phyloP scores from a whole-genome alignment of 2,888 invertebrate genomes.

The Isoperla grammatica region DNA sequence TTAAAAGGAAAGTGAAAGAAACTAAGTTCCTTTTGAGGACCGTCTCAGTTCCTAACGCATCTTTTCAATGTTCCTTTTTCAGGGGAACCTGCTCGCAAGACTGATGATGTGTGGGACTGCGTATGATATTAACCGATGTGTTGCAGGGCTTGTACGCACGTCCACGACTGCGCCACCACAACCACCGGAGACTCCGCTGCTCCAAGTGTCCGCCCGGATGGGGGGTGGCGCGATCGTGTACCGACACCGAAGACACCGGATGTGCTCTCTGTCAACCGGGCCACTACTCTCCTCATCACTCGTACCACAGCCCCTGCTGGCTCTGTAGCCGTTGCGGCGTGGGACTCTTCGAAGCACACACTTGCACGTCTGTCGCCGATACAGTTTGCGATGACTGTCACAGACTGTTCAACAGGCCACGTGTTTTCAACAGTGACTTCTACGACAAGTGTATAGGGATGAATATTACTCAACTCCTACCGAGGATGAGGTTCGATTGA shows the following conservation, averaged over 20 bases:
- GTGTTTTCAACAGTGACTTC: conserved; percentile 26
- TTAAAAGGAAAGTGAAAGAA: no score
- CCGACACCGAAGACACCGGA: conserved; percentile 38
- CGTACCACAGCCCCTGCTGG: conserved; percentile 42
- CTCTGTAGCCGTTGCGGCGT: conserved; percentile 45
- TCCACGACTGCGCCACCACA: conserved; percentile 41
- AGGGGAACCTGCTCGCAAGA: no score
- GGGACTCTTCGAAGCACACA: conserved; percentile 44
- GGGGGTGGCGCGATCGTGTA: conserved; percentile 40
- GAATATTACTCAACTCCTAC: no score
- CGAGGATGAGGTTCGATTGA: no score
- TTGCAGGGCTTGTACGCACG: conserved; percentile 33
- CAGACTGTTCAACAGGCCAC: conserved; percentile 32
- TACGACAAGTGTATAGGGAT: neutral
- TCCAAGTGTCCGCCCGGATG: conserved; percentile 44
- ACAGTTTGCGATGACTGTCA: conserved; percentile 45
- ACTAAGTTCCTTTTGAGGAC: no score
- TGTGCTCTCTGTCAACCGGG: conserved; percentile 42
- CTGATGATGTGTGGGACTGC: no score
- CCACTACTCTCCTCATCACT: conserved; percentile 44
- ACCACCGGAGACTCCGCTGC: conserved; percentile 40
- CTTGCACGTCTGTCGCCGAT: conserved; percentile 41
- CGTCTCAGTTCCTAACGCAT: no score
- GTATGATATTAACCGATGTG: neutral
- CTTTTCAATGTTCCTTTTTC: no score